These are phyloP conservation scores for Falco punctatus DNA, from an alignment of 2,113 vertebrate genomes.

Conservation along the genomic window DNA sequence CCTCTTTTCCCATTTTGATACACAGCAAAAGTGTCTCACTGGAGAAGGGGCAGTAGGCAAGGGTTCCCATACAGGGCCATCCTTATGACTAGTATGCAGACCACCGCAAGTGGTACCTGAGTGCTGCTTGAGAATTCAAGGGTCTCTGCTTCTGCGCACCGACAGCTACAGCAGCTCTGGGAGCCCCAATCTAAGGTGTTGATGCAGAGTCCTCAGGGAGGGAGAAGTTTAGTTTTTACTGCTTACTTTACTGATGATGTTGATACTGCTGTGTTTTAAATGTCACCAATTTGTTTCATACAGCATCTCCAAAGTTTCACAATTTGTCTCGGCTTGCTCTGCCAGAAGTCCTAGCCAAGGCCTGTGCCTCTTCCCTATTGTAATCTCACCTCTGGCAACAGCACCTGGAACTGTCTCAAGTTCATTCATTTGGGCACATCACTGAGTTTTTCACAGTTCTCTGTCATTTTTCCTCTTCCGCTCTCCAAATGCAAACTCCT, in stretches of 20 bases:
- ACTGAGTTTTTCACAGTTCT: neutral
- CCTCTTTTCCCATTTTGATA: neutral
- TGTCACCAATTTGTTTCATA: neutral
- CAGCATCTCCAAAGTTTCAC: neutral
- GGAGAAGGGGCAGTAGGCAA: neutral
- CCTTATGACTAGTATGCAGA: neutral
- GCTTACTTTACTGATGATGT: neutral
- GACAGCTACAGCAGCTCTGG: neutral
- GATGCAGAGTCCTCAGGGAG: neutral
- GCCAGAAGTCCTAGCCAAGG: neutral
- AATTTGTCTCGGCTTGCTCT: neutral
- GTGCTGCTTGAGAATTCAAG: neutral
- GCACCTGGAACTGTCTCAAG: neutral
- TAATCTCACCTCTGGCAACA: neutral
- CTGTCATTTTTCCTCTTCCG: neutral
- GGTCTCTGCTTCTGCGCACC: neutral
- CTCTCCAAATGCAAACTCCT: neutral
- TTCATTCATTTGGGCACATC: neutral
- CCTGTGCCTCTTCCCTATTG: neutral
- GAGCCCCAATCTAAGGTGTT: neutral
- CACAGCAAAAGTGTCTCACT: neutral
- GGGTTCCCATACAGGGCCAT: neutral
- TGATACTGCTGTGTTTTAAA: neutral
- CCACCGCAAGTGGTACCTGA: neutral
- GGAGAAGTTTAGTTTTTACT: neutral